A percentile compares a stretch with the other conserved stretches of the same genome.
Evolutionary conservation across 2,113 vertebrate species (phyloP).

Genomic region (Gopherus flavomarginatus): DNA sequence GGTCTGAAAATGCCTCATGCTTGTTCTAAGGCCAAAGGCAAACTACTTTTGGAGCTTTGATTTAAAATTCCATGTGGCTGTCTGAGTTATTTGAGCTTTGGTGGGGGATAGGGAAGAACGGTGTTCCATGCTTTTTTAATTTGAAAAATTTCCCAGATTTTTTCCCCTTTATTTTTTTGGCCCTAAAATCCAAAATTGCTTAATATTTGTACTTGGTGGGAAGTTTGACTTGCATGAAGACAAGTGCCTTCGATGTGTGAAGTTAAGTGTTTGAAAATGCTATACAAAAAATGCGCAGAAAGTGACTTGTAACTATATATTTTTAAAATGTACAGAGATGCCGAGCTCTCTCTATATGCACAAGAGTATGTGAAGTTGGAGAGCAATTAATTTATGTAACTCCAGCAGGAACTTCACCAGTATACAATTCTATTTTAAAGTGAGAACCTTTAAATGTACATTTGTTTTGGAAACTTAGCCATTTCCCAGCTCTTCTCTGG

Average conservation of each 20-base stretch:
- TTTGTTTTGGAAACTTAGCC: not conserved
- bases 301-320: not conserved
- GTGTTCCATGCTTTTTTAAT: not conserved
- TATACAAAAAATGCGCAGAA: not conserved
- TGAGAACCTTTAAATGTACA: not conserved
- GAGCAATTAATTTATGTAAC: not conserved
- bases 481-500: not conserved
- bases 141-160: fast-evolving
- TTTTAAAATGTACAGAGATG: not conserved
- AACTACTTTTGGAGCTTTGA: constrained; percentile 62
- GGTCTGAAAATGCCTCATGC: constrained; percentile 36
- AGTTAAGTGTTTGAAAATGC: not conserved
- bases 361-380: not conserved
- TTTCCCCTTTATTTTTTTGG: not conserved
- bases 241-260: not conserved
- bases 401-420: not conserved
- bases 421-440: not conserved
- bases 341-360: not conserved
- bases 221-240: not conserved
- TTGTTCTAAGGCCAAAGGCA: constrained; percentile 61
- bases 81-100: not conserved
- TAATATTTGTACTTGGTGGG: not conserved
- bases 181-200: not conserved
- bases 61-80: constrained; percentile 41
- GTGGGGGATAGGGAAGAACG: not conserved